Evolutionary conservation across 2,113 vertebrate genomes (phyloP), one percentile per base, ranked within the genome.

Genomic region (Myotis brandtii): DNA sequence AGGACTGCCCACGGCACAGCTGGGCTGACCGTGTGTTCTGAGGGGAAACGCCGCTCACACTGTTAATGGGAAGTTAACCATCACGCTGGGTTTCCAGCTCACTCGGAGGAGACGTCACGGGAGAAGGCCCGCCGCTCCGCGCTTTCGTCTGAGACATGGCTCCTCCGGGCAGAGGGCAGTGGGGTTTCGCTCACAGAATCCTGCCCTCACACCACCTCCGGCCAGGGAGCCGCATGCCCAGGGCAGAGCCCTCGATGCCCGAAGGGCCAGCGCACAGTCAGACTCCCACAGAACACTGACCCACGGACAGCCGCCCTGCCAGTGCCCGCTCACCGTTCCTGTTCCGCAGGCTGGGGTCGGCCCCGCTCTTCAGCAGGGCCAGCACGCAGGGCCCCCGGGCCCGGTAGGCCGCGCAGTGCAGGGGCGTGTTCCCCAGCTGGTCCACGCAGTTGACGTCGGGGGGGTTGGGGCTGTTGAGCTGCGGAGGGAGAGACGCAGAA

Each of bases 331-430:
- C 91, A 99, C 99, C 98, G 50, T 99, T 99, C 97, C 98, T 99
- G 97, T 99, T 99, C 97, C 96, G 99, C 95, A 98, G 95, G 96
- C 96, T 98, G 37, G 98, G 98, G 93, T 98, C 98, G 89, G 99
- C 99, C 93, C 99, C 99, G 96, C 95, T 98, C 98, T 98, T 99
- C 0, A 99, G 98, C 92, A 99, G 99, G 73, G 99, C 99, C 91
- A 99, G 70, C 62, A 99, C 98, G 98, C 99, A 99, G 34, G 99
- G 98, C 93, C 99, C 99, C 95, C 99, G 99, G 93, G 99, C 99
- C 88, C 99, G 99, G 97, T 99, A 99, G 4, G 99, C 99, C 27
- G 99, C 99, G 97, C 99, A 99, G 89, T 99, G 99, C 97, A 99
- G 97, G 2, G 99, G 99, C 0, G 99, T 99, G 66, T 99, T 99